Evolutionary conservation across 2,888 invertebrate genomes (phyloP), one percentile per base, ranked within the genome.

Genomic region (Phaonia tiefii): DNA sequence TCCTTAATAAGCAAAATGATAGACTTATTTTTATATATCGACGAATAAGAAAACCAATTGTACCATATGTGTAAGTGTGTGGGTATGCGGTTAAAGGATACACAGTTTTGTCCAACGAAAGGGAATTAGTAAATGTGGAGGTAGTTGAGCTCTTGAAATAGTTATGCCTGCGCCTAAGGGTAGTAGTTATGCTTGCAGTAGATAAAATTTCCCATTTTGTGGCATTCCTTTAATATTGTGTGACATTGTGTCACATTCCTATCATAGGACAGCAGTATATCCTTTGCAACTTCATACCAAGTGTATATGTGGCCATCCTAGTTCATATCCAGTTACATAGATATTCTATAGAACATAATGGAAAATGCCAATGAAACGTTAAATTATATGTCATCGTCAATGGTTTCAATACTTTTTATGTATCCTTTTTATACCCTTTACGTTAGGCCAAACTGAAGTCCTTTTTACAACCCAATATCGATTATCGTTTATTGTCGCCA

Each of bases 301-400:
- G 39, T 65, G 73, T 63, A 39, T 74, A 15, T 25, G 58, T 46
- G 66, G 42, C 31, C 4, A 31, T 5, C 31, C 8, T 31, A 31
- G 8, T 31, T 31, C 31, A 8, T n/a, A 31, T 31, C 3, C 31
- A 31, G 31, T 31, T 31, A 8, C 31, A 31, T 31, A 5, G 31
- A 31, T 31, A 5, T 31, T 31, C 31, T 31, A 31, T 31, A 8
- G 31, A 77, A 67, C 77, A 66, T 87, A 88, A 88, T 88, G 87
- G 88, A 89, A 88, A 63, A 87, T 88, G 86, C 86, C 87, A 87
- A 86, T 88, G 87, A 87, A 88, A 88, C 86, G 88, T 88, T 86
- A 89, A 88, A 88, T 88, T 87, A 85, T 86, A 85, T 83, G 82
- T 81, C 81, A 80, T 82, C 81, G 78, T 72, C 73, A 73, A 76